Evolutionary conservation across 2,797 vertebrate genomes (phyloP), one percentile per base, ranked within the genome.

Genomic region (Aphelocoma californica): DNA sequence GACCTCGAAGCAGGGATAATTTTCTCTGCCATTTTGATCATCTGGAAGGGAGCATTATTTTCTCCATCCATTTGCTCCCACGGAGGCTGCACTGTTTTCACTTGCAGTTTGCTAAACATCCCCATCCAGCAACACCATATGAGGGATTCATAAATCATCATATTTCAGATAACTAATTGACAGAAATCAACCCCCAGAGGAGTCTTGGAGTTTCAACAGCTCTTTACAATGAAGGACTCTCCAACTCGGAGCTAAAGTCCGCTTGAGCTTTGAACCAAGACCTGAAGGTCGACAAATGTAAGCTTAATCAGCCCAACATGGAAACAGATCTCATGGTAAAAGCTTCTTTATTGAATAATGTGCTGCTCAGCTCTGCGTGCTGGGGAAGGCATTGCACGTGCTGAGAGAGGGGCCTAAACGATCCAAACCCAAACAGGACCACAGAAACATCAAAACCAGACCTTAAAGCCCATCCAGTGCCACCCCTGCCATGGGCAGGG

Each of bases 181-280:
- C 85, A 94, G 82, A 93, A 95, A 86, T 93, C 91, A 86, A 73
- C 60, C 62, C 87, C 90, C 67, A 79, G 70, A 84, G 91, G 74
- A 92, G 74, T 36, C 56, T 40, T 34, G 60, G 84, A 86, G 72
- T 54, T 86, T 92, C 91, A 96, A 92, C 78, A 94, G 89, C 96
- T 86, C 88, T 94, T 95, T 93, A 60, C 45, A 47, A 31, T 84
- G 84, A 93, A 96, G 73, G 56, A 73, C 80, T 86, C 91, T 96
- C 81, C 77, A 77, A 88, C 82, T 86, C 1, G 0, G 60, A 92
- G 45, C 60, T 81, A 61, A 86, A 96, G 80, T 57, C 90, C 0
- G 0, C 82, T 91, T 86, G 86, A 95, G 87, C 90, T 96, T 91
- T 95, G 94, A 88, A 92, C 77, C 62, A 50, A 56, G 80, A 88